A percentile compares a stretch with the other conserved stretches of the same genome.
Evolutionary conservation across 2,888 invertebrate species (phyloP).

Genomic region (Eupeodes luniger): DNA sequence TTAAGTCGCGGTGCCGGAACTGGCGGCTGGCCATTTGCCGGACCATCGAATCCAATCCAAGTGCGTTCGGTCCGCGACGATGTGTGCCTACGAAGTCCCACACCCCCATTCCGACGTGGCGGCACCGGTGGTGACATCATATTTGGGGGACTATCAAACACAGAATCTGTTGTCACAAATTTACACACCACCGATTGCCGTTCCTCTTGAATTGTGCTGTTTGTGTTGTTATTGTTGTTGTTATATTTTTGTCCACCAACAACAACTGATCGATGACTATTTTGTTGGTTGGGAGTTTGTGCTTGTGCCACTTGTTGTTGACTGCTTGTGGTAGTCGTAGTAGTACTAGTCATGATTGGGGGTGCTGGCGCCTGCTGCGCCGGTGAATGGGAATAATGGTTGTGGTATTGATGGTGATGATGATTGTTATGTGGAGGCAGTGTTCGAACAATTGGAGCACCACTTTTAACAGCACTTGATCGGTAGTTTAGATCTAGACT

Average conservation of each 20-base stretch:
- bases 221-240: not conserved
- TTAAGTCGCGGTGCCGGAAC: constrained; percentile 82
- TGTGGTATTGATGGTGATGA: constrained; percentile 73
- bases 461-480: constrained; percentile 66
- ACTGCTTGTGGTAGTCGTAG: constrained; percentile 56
- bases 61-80: constrained; percentile 80
- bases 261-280: constrained; percentile 32
- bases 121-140: constrained; percentile 83
- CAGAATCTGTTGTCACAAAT: constrained; percentile 80
- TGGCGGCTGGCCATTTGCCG: constrained; percentile 78
- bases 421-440: constrained; percentile 76
- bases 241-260: constrained; percentile 4
- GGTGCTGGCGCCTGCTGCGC: constrained; percentile 77
- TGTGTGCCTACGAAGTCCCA: constrained; percentile 79
- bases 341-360: constrained; percentile 68
- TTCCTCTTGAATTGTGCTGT: not conserved
- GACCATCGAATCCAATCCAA: constrained; percentile 79
- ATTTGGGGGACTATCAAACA: constrained; percentile 83
- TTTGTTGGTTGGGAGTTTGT: constrained; percentile 54
- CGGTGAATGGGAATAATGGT: constrained; percentile 69
- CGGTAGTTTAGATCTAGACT: constrained; percentile 79
- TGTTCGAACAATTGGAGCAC: constrained; percentile 60
- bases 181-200: constrained; percentile 35
- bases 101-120: constrained; percentile 78
- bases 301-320: constrained; percentile 76